phyloP scores from a whole-genome alignment of 2,113 vertebrate species.

The Calyptommatus sinebrachiatus region DNA sequence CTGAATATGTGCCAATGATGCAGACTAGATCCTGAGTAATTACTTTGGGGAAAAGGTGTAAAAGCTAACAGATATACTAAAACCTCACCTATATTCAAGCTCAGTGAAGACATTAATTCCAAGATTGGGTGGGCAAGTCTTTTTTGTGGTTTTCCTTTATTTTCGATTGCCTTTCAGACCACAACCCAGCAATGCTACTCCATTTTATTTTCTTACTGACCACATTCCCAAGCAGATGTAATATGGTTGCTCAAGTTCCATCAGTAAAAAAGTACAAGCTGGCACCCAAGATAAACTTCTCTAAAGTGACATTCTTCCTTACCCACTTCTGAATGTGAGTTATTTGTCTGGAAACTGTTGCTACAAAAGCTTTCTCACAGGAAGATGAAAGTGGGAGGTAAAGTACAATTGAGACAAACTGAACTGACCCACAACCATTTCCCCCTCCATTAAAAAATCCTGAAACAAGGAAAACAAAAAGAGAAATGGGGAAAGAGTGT shows the following conservation, averaged over 20 bases:
- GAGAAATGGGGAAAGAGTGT: constrained; percentile 8
- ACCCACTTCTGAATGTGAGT: constrained; percentile 57
- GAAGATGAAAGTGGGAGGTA: constrained; percentile 23
- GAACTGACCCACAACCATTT: not conserved
- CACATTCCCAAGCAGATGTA: constrained; percentile 21
- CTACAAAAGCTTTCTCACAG: constrained; percentile 50
- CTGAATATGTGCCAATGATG: not conserved
- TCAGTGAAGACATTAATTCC: constrained; percentile 27
- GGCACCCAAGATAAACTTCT: constrained; percentile 58
- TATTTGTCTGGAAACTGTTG: constrained; percentile 57
- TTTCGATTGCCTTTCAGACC: constrained; percentile 46
- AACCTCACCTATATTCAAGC: constrained; percentile 4
- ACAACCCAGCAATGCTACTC: constrained; percentile 23
- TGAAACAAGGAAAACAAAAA: constrained; percentile 50
- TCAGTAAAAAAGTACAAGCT: constrained; percentile 32
- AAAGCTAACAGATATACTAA: not conserved
- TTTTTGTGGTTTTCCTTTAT: not conserved
- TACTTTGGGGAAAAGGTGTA: not conserved
- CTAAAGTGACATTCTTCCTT: constrained; percentile 51
- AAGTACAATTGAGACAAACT: constrained; percentile 55
- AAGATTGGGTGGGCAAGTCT: constrained; percentile 16
- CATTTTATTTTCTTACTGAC: not conserved
- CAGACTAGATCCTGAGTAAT: not conserved
- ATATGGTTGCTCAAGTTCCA: constrained; percentile 1
- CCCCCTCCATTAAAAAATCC: not conserved